phyloP scores from a whole-genome alignment of 2,888 invertebrate genomes.

The Piscicola geometra region DNA sequence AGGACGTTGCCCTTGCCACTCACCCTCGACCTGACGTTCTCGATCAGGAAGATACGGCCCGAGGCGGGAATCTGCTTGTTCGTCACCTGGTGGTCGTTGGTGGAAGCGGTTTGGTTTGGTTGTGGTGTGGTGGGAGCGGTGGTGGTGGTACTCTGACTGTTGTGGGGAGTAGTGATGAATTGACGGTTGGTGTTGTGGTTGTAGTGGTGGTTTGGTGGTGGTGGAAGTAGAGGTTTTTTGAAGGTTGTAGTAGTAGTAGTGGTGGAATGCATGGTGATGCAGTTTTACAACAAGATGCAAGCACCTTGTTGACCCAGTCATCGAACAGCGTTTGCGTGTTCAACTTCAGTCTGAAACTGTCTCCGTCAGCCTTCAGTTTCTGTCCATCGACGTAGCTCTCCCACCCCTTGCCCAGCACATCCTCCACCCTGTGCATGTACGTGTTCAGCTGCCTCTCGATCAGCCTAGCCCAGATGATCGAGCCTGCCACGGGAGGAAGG shows the following conservation, averaged over 20 bases:
- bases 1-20: constrained; percentile 65
- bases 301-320: constrained; percentile 77
- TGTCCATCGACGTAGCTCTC: constrained; percentile 98
- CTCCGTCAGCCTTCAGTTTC: constrained; percentile 88
- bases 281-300: constrained; percentile 49
- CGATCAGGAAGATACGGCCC: constrained; percentile 89
- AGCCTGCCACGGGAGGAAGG: constrained; percentile 92
- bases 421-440: constrained; percentile 92
- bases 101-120: no score
- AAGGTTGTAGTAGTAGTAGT: background rate
- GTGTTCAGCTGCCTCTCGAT: constrained; percentile 95
- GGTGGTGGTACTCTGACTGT: no score
- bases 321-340: constrained; percentile 88
- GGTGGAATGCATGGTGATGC: background rate
- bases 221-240: constrained; percentile 16
- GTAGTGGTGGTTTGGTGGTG: background rate
- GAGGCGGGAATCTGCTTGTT: constrained; percentile 88
- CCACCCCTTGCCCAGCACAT: constrained; percentile 98
- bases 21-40: constrained; percentile 57
- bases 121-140: background rate
- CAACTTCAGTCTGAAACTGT: constrained; percentile 90
- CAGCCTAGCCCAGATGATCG: constrained; percentile 95
- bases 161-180: no score
- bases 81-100: constrained; percentile 61
- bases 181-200: no score